A percentile compares a stretch with the other conserved stretches of the same genome.
Evolutionary conservation across 2,797 vertebrate genomes (phyloP).

Genomic region (Halcyon leucocephala): DNA sequence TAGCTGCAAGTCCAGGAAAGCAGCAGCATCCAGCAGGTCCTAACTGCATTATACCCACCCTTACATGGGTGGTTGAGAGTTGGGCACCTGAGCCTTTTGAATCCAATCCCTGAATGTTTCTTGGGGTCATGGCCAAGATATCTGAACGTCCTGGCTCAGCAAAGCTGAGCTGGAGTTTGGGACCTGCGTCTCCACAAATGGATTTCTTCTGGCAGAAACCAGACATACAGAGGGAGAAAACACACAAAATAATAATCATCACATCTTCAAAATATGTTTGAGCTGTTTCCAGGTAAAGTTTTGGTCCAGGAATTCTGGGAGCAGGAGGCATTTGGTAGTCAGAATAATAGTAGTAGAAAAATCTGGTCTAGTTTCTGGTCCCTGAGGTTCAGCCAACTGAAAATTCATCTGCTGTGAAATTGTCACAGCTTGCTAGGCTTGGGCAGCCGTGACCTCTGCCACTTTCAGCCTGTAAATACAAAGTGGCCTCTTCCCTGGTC

Average conservation of each 20-base stretch:
- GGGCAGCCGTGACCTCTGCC: background rate
- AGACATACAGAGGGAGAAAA: background rate
- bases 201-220: background rate
- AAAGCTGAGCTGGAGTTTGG: background rate
- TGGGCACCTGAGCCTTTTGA: too few species aligned
- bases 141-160: background rate
- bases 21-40: background rate
- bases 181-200: background rate
- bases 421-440: background rate
- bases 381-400: background rate
- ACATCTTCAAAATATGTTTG: conserved; percentile 6
- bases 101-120: too few species aligned
- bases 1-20: background rate
- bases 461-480: background rate
- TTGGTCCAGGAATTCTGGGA: background rate
- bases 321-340: background rate
- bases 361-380: background rate
- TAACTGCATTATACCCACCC: background rate
- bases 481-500: conserved; percentile 1
- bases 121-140: background rate
- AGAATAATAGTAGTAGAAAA: background rate
- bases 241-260: background rate
- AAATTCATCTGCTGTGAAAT: conserved; percentile 5
- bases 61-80: background rate
- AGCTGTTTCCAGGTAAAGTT: background rate